phyloP scores from a whole-genome alignment of 2,888 invertebrate species.

The Boloria euphrosyne region DNA sequence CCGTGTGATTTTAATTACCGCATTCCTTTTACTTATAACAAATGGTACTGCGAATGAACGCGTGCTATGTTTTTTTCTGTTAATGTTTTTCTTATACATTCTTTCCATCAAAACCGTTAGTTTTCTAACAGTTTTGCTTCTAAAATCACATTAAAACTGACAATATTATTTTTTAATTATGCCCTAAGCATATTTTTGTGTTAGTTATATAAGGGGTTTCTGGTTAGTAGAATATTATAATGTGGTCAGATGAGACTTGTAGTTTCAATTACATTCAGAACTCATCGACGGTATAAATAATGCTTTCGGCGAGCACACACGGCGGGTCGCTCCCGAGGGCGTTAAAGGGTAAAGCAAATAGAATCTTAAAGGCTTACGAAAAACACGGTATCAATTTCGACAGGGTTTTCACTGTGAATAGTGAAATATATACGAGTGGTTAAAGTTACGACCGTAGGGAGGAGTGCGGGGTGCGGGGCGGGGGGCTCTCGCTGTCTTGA shows the following conservation, averaged over 20 bases:
- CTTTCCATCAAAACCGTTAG: no score
- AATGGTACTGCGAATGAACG: neutral
- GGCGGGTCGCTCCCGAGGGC: conserved; percentile 30
- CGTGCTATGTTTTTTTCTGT: no score
- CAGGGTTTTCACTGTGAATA: conserved; percentile 24
- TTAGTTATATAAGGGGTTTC: no score
- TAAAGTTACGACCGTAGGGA: conserved; percentile 5
- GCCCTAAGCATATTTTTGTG: no score
- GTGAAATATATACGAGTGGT: conserved; percentile 20
- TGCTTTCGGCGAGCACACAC: conserved; percentile 13
- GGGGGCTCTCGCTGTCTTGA: neutral
- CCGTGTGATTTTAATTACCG: neutral
- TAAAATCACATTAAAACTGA: no score
- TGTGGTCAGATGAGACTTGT: neutral
- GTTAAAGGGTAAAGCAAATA: conserved; percentile 38
- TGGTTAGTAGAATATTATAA: neutral
- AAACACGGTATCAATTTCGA: conserved; percentile 36
- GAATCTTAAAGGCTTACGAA: conserved; percentile 40
- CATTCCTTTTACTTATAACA: neutral
- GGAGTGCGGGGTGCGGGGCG: neutral
- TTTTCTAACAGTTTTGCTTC: no score
- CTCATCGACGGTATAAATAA: conserved; percentile 21
- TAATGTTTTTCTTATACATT: no score
- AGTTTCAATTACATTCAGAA: conserved; percentile 12
- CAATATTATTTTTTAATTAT: no score